These are phyloP conservation scores for Clitarchus hookeri DNA, from an alignment of 2,888 invertebrate species.

Conservation along the genomic window DNA sequence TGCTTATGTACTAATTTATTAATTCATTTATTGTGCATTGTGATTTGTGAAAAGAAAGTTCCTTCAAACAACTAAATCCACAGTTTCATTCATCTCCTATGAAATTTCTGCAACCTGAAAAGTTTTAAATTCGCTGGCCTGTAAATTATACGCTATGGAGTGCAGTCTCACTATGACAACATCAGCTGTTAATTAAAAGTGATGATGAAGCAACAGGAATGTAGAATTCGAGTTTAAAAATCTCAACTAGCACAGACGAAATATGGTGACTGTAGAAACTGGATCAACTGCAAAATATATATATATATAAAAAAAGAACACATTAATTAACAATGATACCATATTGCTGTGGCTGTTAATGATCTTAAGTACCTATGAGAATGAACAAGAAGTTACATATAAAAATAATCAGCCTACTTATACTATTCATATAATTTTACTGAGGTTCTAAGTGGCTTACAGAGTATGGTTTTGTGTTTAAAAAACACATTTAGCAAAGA, in stretches of 20 bases:
- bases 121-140: background rate
- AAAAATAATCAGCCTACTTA: no score
- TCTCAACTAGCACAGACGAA: background rate
- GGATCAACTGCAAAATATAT: background rate
- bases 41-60: background rate
- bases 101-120: background rate
- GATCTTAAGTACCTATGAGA: no score
- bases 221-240: background rate
- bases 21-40: background rate
- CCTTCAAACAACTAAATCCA: background rate
- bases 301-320: no score
- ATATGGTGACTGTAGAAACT: background rate
- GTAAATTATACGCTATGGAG: background rate
- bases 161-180: background rate
- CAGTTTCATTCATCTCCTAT: background rate
- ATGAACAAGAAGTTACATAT: no score
- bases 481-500: no score
- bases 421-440: no score
- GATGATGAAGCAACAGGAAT: conserved; percentile 2
- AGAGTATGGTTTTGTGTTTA: no score
- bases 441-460: no score
- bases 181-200: background rate
- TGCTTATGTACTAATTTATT: background rate
- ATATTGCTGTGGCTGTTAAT: no score
- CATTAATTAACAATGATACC: no score